Conservation (phyloP, 2,888 invertebrate genomes). For the Lamellibrachia satsuma region DNA sequence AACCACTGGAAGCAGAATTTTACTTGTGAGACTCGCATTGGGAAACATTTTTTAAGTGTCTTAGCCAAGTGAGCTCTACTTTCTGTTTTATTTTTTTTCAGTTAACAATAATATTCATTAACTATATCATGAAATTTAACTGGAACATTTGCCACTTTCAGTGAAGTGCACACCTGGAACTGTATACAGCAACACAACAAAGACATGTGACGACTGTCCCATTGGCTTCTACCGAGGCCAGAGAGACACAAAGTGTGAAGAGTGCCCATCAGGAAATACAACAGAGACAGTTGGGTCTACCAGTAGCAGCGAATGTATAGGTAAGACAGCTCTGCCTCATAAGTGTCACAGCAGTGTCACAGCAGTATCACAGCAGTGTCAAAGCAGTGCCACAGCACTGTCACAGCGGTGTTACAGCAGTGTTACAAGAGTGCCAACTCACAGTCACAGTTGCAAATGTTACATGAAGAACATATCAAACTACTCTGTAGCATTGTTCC, state of each 20-base stretch:
- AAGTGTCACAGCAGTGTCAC: accelerated
- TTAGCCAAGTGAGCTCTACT: not conserved
- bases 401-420: not conserved
- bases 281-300: constrained; percentile 18
- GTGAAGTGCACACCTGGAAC: constrained; percentile 14
- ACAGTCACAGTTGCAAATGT: too few species aligned
- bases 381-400: not conserved
- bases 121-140: not conserved
- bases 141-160: not conserved
- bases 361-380: not conserved
- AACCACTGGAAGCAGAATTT: not conserved
- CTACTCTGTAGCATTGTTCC: too few species aligned
- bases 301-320: not conserved
- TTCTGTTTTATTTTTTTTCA: too few species aligned
- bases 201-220: constrained; percentile 7
- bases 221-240: constrained; percentile 19
- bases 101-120: not conserved
- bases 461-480: too few species aligned
- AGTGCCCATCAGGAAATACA: not conserved
- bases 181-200: not conserved
- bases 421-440: not conserved
- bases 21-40: not conserved
- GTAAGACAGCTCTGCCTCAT: not conserved
- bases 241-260: not conserved
- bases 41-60: not conserved